phyloP scores from a whole-genome alignment of 1,140 invertebrate species.

The Sarcophaga bullata region DNA sequence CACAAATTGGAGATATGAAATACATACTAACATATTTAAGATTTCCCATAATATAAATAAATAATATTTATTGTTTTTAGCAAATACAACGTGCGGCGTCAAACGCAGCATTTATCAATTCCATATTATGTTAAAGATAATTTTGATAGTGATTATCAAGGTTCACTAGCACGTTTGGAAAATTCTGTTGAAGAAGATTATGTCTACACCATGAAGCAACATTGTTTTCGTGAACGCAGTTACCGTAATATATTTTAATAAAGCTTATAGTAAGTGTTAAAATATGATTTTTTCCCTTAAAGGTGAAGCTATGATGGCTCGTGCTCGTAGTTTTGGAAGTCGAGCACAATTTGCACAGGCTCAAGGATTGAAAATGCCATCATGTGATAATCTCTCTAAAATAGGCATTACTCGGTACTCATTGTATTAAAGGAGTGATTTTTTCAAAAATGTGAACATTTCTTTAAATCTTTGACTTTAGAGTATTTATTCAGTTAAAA shows the following conservation, averaged over 20 bases:
- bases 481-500: too few species aligned
- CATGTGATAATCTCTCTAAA: constrained; percentile 49
- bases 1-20: too few species aligned
- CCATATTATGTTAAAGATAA: constrained; percentile 96
- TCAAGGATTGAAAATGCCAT: constrained; percentile 47
- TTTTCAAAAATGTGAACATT: not conserved
- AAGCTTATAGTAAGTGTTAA: not conserved
- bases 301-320: constrained; percentile 50
- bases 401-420: constrained; percentile 46
- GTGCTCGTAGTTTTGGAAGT: constrained; percentile 48
- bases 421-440: constrained; percentile 24
- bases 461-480: too few species aligned
- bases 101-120: constrained; percentile 78
- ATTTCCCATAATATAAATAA: constrained; percentile 3
- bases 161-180: constrained; percentile 86
- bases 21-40: too few species aligned
- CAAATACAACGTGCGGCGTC: constrained; percentile 80
- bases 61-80: constrained; percentile 65
- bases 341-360: constrained; percentile 47
- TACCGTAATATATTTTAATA: constrained; percentile 74
- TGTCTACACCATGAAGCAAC: constrained; percentile 81
- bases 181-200: constrained; percentile 94
- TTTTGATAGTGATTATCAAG: constrained; percentile 86
- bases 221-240: constrained; percentile 89
- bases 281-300: not conserved